Base-by-base conservation (phyloP, 2,797 vertebrate species). In the Anguilla marmorata region DNA sequence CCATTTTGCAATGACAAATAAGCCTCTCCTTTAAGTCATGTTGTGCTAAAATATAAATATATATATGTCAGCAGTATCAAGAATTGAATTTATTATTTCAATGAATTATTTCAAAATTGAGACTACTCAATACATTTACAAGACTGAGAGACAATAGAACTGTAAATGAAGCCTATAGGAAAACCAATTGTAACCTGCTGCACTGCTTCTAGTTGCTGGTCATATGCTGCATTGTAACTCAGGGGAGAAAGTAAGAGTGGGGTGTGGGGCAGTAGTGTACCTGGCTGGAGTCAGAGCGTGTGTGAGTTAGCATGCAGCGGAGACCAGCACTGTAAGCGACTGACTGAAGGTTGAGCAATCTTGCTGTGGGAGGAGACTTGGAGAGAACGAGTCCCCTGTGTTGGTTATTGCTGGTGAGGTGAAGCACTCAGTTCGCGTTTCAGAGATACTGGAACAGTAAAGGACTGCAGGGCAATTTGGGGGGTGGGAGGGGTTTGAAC, bases 361-460 rank as follows among this genome's bases (percentile, higher is more conserved):
- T 30, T 4, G 4, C 85, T 8, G 27, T 74, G 84, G 7, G 30
- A 56, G 88, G 88, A 88, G 80, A 86, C 21, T 27, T 74, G 85
- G 82, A 33, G 80, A 86, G 87, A 76, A 74, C 6, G 7, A 48
- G 8, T 48, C 37, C 45, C 79, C 79, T 2, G 45, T 82, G 79
- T 50, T 21, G 21, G 90, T 94, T 94, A 93, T 84, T 63, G 45
- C 89, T 37, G 88, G 87, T 3, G 88, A 86, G 89, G 86, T 83
- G 88, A 91, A 90, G 93, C 90, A 90, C 90, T 79, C 74, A 52
- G 87, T 85, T 89, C 92, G 91, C 91, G 89, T 93, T 91, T 92
- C 91, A 91, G 87, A 84, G 91, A 93, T 92, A 93, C 94, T 92
- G 90, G 90, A 93, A 92, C 90, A 91, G 76, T 16, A 1, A 87